Base-by-base conservation (phyloP, 2,888 invertebrate genomes). In the Apomyelois bistriatella region DNA sequence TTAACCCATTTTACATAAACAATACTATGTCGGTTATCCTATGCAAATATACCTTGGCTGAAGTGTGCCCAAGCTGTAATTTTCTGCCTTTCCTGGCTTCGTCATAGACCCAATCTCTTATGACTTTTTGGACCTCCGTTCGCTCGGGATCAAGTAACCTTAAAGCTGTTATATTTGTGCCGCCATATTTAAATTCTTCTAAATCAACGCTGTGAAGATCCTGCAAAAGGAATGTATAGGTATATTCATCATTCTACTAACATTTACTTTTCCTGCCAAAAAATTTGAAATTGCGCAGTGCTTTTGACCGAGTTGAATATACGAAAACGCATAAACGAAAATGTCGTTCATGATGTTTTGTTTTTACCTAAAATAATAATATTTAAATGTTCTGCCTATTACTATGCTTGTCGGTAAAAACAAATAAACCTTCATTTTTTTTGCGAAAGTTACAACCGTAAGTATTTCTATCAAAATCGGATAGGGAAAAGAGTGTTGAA, bases 161-260 rank as follows among this genome's bases (percentile, higher is more conserved):
- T 74, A 98, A 94, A 4, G 98, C 97, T 1, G 98, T 98, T 64
- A 99, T 97, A 83, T 98, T 98, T 22, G 98, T 98, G 32, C 98
- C 98, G 7, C 97, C 97, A 80, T 98, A 97, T 78, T 96, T 96
- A 82, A 98, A 98, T 81, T 97, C 97, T 72, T 97, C 97, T 71
- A 98, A 90, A 85, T 98, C 96, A 35, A 99, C 94, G 53, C 96
- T 97, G 72, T 98, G 96, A 58, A 98, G 91, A 82, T 98, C 98
- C 97, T 97, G 74, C 64, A 51, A 46, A 43, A 7, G 12, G 12
- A 37, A 37, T n/a, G 37, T n/a, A 36, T n/a, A 2, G 3, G 28
- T 5, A 28, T 28, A 35, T 35, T n/a, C n/a, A n/a, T n/a, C n/a
- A n/a, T n/a, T n/a, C n/a, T n/a, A n/a, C n/a, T n/a, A n/a, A n/a